These are phyloP conservation scores for Nasua narica DNA, from an alignment of 2,797 vertebrate species.

Conservation along the genomic window DNA sequence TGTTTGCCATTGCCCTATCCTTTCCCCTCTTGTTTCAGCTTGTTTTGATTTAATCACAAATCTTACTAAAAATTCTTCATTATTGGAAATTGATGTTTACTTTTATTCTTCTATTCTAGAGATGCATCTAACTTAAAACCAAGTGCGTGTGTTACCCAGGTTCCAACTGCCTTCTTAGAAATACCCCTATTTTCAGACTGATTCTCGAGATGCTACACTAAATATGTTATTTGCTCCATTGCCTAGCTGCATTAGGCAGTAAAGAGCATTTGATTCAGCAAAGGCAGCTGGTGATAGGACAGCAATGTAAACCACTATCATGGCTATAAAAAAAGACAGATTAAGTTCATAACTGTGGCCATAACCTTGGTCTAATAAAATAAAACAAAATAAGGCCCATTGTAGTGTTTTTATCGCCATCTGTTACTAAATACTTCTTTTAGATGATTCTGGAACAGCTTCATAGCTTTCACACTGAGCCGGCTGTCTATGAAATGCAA, in stretches of 20 bases:
- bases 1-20: neutral
- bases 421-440: constrained; percentile 76
- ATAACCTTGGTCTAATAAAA: constrained; percentile 77
- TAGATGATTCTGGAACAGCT: constrained; percentile 66
- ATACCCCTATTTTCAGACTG: constrained; percentile 27
- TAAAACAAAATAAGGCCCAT: constrained; percentile 72
- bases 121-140: neutral
- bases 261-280: constrained; percentile 49
- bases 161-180: neutral
- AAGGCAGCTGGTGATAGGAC: constrained; percentile 72
- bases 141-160: neutral
- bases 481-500: constrained; percentile 73
- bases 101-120: neutral
- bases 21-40: neutral
- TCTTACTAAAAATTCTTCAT: neutral
- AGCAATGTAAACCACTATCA: constrained; percentile 47
- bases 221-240: constrained; percentile 24
- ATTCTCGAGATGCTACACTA: constrained; percentile 19
- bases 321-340: constrained; percentile 73
- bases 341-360: constrained; percentile 75
- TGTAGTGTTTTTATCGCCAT: constrained; percentile 74
- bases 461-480: constrained; percentile 69
- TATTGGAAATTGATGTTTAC: neutral
- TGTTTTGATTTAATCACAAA: neutral
- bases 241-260: constrained; percentile 26